Evolutionary conservation across 2,888 invertebrate genomes (phyloP).

Genomic region (Oegoconia quadripuncta): DNA sequence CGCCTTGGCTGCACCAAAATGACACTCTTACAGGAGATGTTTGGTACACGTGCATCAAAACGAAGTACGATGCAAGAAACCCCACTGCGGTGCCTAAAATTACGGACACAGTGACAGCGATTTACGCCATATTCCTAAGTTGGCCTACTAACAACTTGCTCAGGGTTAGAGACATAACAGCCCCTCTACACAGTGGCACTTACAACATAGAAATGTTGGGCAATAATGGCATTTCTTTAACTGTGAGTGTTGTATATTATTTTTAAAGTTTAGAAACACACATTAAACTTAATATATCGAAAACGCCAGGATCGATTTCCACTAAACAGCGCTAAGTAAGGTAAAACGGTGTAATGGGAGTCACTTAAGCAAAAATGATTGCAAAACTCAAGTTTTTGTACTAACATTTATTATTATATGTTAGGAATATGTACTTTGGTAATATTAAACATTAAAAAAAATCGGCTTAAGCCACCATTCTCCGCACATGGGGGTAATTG

Average conservation of each 20-base stretch:
- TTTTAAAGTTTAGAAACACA: not conserved
- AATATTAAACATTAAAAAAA: too few relatives aligned
- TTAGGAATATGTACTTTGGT: too few relatives aligned
- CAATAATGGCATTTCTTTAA: constrained; percentile 25
- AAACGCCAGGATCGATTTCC: too few relatives aligned
- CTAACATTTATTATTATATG: too few relatives aligned
- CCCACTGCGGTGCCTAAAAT: constrained; percentile 35
- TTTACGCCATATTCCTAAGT: constrained; percentile 84
- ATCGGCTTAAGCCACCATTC: too few relatives aligned
- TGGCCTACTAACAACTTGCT: constrained; percentile 83
- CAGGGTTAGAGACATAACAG: constrained; percentile 34
- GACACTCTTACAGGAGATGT: constrained; percentile 84
- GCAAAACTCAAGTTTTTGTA: too few relatives aligned
- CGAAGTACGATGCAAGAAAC: constrained; percentile 32
- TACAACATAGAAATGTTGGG: constrained; percentile 48
- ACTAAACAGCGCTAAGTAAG: too few relatives aligned
- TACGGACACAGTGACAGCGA: constrained; percentile 37
- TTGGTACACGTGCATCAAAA: constrained; percentile 83
- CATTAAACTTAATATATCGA: too few relatives aligned
- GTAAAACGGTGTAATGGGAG: too few relatives aligned
- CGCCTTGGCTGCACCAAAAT: constrained; percentile 90
- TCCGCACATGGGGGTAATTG: too few relatives aligned
- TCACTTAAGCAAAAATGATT: too few relatives aligned
- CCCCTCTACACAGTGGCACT: constrained; percentile 37
- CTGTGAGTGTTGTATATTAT: constrained; percentile 7